These are phyloP conservation scores for Aphidius colemani DNA, from an alignment of 2,888 invertebrate genomes.

Conservation along the genomic window DNA sequence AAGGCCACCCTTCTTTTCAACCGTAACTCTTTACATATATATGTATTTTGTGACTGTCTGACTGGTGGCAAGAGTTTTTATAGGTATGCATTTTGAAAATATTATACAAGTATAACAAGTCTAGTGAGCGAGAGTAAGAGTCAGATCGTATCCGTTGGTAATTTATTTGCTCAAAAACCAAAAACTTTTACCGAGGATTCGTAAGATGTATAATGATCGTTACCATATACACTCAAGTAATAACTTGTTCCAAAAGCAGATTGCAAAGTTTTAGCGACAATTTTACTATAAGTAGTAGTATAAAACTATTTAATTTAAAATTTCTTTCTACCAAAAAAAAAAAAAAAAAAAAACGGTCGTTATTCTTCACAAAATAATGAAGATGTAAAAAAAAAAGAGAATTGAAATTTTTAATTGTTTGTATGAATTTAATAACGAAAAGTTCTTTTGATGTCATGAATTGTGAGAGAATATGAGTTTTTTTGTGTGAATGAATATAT, in stretches of 20 bases:
- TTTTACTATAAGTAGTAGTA: too few species aligned
- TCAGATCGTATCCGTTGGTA: constrained; percentile 18
- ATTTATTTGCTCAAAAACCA: constrained; percentile 17
- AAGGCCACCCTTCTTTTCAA: too few species aligned
- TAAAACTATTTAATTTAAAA: too few species aligned
- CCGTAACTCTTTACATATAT: not conserved
- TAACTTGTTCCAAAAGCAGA: constrained; percentile 15
- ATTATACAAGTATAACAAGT: too few species aligned
- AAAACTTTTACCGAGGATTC: constrained; percentile 17
- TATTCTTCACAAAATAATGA: not conserved
- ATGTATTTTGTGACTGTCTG: not conserved
- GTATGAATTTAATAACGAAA: not conserved
- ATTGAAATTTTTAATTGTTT: constrained; percentile 10
- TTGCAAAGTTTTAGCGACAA: constrained; percentile 13
- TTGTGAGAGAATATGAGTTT: not conserved
- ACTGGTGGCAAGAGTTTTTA: not conserved
- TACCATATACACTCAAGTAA: constrained; percentile 14
- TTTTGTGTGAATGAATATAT: not conserved
- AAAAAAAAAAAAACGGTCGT: too few species aligned
- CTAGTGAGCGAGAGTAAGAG: not conserved
- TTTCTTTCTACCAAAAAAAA: too few species aligned
- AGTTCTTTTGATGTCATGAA: not conserved
- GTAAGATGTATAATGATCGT: constrained; percentile 20
- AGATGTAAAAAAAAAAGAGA: not conserved
- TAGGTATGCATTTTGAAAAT: too few species aligned